phyloP scores from a whole-genome alignment of 1,140 invertebrate species.

The Drosophila guanche region DNA sequence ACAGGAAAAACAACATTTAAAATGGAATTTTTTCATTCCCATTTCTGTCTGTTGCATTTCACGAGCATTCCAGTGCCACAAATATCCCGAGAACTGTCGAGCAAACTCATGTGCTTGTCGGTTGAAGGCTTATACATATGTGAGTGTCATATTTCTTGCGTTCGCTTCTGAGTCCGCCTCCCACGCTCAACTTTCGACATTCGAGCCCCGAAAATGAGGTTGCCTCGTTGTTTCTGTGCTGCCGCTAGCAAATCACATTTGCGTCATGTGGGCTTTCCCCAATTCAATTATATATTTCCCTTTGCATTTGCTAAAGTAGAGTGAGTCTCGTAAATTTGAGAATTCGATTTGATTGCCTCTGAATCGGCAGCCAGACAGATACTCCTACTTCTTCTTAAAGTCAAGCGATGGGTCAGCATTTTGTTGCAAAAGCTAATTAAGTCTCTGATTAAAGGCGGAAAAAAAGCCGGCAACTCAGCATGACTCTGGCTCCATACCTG shows the following conservation, averaged over 20 bases:
- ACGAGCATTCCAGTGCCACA: background rate
- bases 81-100: conserved; percentile 13
- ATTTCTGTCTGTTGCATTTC: conserved; percentile 26
- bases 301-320: background rate
- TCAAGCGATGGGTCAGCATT: conserved; percentile 22
- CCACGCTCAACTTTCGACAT: conserved; percentile 15
- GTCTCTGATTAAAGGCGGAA: conserved; percentile 22
- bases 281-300: conserved; percentile 34
- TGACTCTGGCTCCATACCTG: conserved; percentile 17
- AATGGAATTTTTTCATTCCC: conserved; percentile 41
- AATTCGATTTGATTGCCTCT: conserved; percentile 19
- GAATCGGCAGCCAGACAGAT: background rate
- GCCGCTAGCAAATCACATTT: conserved; percentile 40
- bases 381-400: conserved; percentile 13
- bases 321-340: conserved; percentile 1
- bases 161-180: conserved; percentile 26
- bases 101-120: background rate
- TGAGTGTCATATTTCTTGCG: conserved; percentile 57
- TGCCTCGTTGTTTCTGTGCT: conserved; percentile 9
- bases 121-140: conserved; percentile 11
- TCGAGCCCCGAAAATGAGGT: conserved; percentile 18
- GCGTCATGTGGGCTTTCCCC: conserved; percentile 32
- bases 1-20: conserved; percentile 40
- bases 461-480: conserved; percentile 11
- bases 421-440: conserved; percentile 15